These are phyloP conservation scores for Euspilapteryx auroguttella DNA, from an alignment of 2,888 invertebrate species.

Conservation along the genomic window DNA sequence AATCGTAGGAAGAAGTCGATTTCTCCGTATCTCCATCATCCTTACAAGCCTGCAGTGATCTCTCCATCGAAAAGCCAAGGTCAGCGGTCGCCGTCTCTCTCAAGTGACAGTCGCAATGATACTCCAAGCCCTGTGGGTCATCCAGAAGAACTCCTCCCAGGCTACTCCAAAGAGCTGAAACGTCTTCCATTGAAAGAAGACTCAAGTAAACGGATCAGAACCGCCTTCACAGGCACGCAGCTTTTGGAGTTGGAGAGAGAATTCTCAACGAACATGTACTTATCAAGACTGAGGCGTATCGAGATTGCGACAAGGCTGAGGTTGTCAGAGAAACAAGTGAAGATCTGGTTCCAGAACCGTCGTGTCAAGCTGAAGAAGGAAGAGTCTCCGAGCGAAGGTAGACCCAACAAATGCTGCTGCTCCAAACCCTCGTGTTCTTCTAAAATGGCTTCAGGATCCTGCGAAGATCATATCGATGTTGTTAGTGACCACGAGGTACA, in stretches of 20 bases:
- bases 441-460: slow-evolving; percentile 20
- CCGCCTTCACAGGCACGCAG: slow-evolving; percentile 91
- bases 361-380: slow-evolving; percentile 94
- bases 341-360: slow-evolving; percentile 94
- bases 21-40: slow-evolving; percentile 43
- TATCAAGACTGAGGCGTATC: slow-evolving; percentile 85
- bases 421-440: slow-evolving; percentile 27
- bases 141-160: slow-evolving; percentile 44
- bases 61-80: slow-evolving; percentile 45
- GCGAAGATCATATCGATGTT: slow-evolving; percentile 46
- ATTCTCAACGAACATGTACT: slow-evolving; percentile 87
- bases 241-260: slow-evolving; percentile 86
- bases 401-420: slow-evolving; percentile 39
- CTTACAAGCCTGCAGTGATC: slow-evolving; percentile 31
- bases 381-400: slow-evolving; percentile 61
- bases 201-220: slow-evolving; percentile 86
- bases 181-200: slow-evolving; percentile 57
- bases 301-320: slow-evolving; percentile 89
- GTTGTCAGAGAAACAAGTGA: slow-evolving; percentile 92
- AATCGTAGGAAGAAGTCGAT: slow-evolving; percentile 38
- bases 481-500: slow-evolving; percentile 28
- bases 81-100: slow-evolving; percentile 36
- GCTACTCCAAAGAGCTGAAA: slow-evolving; percentile 41
- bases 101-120: slow-evolving; percentile 53
- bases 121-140: slow-evolving; percentile 55